phyloP scores from a whole-genome alignment of 2,797 vertebrate species.

The Hoplostethus atlanticus region DNA sequence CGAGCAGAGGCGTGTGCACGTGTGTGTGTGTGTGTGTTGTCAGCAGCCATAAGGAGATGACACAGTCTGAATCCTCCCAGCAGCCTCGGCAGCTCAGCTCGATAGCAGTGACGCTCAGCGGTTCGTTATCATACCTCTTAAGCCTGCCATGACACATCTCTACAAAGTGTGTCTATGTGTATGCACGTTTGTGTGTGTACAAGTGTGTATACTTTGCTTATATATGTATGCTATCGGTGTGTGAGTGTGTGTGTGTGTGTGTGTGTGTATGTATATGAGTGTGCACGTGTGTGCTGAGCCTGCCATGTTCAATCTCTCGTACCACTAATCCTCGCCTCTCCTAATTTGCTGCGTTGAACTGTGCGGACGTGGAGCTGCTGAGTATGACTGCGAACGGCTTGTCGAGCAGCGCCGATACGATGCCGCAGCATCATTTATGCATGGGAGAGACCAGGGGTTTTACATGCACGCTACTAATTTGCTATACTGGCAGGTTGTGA shows the following conservation, averaged over 20 bases:
- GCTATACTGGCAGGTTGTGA: constrained; percentile 76
- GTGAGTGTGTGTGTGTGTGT: constrained; percentile 14
- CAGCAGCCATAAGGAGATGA: constrained; percentile 63
- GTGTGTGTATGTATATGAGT: constrained; percentile 23
- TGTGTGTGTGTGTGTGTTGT: constrained; percentile 44
- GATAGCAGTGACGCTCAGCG: constrained; percentile 44
- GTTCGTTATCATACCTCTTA: constrained; percentile 62
- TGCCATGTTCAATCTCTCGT: constrained; percentile 76
- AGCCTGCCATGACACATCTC: constrained; percentile 45
- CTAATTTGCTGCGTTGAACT: constrained; percentile 81
- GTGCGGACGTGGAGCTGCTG: constrained; percentile 72
- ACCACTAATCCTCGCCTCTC: constrained; percentile 77
- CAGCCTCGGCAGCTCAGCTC: constrained; percentile 42
- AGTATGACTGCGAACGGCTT: constrained; percentile 78
- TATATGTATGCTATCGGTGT: constrained; percentile 37
- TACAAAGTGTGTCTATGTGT: constrained; percentile 56
- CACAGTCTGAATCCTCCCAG: constrained; percentile 56
- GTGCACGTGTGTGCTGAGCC: constrained; percentile 56
- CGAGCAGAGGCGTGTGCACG: constrained; percentile 12
- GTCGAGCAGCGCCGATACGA: constrained; percentile 75
- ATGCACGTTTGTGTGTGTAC: constrained; percentile 21
- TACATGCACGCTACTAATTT: constrained; percentile 79
- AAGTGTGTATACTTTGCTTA: constrained; percentile 54
- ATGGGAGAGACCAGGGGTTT: constrained; percentile 74
- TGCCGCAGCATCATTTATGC: constrained; percentile 79